These are phyloP conservation scores for Noctilio leporinus DNA, from an alignment of 2,113 vertebrate species.

Conservation along the genomic window DNA sequence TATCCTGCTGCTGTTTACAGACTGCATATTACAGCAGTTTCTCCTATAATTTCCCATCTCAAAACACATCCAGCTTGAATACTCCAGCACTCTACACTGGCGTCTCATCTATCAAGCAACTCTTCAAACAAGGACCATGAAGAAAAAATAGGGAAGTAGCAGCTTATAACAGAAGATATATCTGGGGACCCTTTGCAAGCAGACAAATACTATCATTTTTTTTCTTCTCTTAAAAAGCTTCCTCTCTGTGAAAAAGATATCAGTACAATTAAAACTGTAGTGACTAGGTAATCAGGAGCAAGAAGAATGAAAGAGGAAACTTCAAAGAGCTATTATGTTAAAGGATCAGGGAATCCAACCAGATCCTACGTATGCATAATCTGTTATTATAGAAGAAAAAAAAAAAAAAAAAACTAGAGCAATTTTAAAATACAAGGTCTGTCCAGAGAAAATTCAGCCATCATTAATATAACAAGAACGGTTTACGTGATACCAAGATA, in stretches of 20 bases:
- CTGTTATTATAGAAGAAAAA: too few relatives aligned
- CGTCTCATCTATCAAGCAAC: slow-evolving; percentile 49
- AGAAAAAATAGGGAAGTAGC: neutral
- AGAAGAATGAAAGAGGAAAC: slow-evolving; percentile 13
- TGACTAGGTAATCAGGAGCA: slow-evolving; percentile 21
- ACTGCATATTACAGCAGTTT: neutral
- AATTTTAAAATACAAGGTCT: neutral
- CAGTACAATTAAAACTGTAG: slow-evolving; percentile 46
- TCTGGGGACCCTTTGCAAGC: neutral
- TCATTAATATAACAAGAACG: too few relatives aligned
- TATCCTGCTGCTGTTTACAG: neutral
- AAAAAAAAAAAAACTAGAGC: neutral
- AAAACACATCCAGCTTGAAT: neutral
- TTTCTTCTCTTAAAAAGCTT: neutral
- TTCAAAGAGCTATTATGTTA: slow-evolving; percentile 1
- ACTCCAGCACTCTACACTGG: neutral
- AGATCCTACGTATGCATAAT: slow-evolving; percentile 39
- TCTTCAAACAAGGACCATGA: neutral
- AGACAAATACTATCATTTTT: neutral
- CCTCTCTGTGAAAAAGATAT: slow-evolving; percentile 13
- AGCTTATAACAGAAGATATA: slow-evolving; percentile 9
- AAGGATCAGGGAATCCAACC: neutral
- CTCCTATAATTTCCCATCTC: neutral
- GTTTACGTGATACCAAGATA: too few relatives aligned
- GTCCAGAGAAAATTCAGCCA: too few relatives aligned